These are phyloP conservation scores for Lichenostomus cassidix DNA, from an alignment of 2,113 vertebrate genomes.

Conservation along the genomic window DNA sequence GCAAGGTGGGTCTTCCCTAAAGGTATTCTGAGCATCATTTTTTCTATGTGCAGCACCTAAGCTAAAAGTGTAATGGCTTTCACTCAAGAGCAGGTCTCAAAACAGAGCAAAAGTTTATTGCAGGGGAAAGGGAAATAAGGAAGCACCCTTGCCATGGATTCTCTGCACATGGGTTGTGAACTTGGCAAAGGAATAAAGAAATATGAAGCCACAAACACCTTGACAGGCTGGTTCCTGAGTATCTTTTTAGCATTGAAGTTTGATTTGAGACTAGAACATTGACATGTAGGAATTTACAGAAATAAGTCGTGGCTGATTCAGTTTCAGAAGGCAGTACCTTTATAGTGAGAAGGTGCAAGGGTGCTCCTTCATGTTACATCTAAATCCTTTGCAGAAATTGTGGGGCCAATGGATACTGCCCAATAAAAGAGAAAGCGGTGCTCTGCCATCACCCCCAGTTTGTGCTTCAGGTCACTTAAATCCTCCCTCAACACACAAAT, in stretches of 20 bases:
- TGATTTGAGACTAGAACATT: not conserved
- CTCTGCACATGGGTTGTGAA: not conserved
- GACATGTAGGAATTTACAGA: not conserved
- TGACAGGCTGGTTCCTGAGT: not conserved
- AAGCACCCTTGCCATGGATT: not conserved
- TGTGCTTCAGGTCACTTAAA: not conserved
- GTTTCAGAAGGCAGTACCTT: not conserved
- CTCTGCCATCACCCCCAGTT: accelerated
- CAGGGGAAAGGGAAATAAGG: not conserved
- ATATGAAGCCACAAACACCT: not conserved
- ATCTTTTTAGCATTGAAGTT: not conserved
- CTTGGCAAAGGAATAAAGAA: not conserved
- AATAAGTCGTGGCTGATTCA: not conserved
- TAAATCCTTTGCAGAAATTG: not conserved
- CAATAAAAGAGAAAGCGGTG: not conserved
- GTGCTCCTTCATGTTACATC: not conserved
- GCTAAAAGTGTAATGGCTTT: not conserved
- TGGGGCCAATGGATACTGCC: not conserved
- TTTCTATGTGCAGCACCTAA: not conserved
- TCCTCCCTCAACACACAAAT: not conserved
- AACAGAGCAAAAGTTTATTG: not conserved
- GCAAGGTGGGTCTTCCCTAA: not conserved
- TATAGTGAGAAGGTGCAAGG: not conserved
- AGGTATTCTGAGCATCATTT: not conserved
- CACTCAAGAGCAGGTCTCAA: not conserved